phyloP scores from a whole-genome alignment of 37 sponge, comb jelly and placozoan species.

The Petrosia ficiformis region DNA sequence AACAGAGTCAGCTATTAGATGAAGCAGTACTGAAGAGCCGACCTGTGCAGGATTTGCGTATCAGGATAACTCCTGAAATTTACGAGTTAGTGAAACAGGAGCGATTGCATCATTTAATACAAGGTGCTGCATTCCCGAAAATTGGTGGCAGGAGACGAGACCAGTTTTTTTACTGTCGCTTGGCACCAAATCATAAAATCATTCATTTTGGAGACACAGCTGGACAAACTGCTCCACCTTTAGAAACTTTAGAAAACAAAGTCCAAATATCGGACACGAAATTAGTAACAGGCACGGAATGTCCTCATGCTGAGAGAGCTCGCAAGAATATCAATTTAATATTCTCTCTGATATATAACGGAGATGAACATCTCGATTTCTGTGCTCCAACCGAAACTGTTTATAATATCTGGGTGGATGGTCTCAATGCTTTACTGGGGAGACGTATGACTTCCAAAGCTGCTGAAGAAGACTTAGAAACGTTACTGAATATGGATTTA shows the following conservation, averaged over 20 bases:
- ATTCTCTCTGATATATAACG: constrained; percentile 64
- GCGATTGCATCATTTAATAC: constrained; percentile 71
- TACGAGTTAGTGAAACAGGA: constrained; percentile 57
- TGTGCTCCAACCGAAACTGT: constrained; percentile 62
- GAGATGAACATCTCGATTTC: constrained; percentile 75
- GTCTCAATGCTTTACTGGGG: constrained; percentile 56
- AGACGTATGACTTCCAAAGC: constrained; percentile 60
- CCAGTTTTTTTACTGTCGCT: constrained; percentile 80
- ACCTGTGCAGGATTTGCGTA: constrained; percentile 73
- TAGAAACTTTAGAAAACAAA: constrained; percentile 78
- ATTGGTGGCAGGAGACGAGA: constrained; percentile 28
- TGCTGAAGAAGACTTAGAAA: constrained; percentile 83
- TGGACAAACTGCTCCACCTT: constrained; percentile 33
- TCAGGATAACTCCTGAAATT: constrained; percentile 59
- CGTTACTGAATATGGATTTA: constrained; percentile 91
- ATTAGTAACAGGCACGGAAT: constrained; percentile 72
- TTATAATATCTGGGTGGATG: constrained; percentile 84
- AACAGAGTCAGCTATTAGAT: constrained; percentile 67
- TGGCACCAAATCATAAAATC: constrained; percentile 87
- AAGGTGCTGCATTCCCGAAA: constrained; percentile 73
- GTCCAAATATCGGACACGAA: constrained; percentile 82
- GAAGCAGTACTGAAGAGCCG: constrained; percentile 66
- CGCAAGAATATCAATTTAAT: constrained; percentile 30
- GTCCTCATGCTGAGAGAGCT: constrained; percentile 58
- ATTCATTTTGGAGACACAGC: constrained; percentile 85